Evolutionary conservation across 2,888 invertebrate genomes (phyloP).

Genomic region (Brenthis ino): DNA sequence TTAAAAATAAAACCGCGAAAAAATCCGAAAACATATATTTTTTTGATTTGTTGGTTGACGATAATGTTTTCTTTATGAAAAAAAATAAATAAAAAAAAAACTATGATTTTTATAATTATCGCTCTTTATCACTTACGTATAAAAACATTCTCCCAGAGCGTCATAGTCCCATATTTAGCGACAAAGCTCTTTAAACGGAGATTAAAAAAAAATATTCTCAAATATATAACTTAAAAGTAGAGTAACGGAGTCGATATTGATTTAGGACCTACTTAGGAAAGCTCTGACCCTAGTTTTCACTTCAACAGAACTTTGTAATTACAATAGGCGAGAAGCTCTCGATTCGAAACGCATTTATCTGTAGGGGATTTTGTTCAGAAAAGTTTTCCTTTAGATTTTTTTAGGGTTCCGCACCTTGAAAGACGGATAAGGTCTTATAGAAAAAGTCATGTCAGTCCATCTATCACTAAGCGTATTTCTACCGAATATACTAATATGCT

Average conservation of each 20-base stretch:
- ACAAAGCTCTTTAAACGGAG: too few relatives aligned
- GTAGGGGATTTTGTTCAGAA: neutral
- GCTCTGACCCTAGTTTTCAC: slow-evolving; percentile 2
- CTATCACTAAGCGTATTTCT: too few relatives aligned
- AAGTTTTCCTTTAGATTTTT: neutral
- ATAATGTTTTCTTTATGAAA: neutral
- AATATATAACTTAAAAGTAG: neutral
- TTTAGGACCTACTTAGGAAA: slow-evolving; percentile 4
- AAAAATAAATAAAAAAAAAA: neutral
- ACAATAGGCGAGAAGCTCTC: slow-evolving; percentile 2
- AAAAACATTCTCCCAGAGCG: neutral
- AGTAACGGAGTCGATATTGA: slow-evolving; percentile 5
- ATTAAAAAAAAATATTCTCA: neutral
- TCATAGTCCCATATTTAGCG: too few relatives aligned
- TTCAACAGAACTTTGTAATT: slow-evolving; percentile 5
- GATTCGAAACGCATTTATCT: neutral
- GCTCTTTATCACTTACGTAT: neutral
- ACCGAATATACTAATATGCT: too few relatives aligned
- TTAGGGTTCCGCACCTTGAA: too few relatives aligned
- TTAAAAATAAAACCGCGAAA: too few relatives aligned
- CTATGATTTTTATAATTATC: neutral
- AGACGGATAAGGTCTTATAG: too few relatives aligned
- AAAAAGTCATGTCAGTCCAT: too few relatives aligned
- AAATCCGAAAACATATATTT: too few relatives aligned
- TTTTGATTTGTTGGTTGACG: too few relatives aligned